Base-by-base conservation (phyloP, 2,888 invertebrate genomes). In the Augochlorella aurata region DNA sequence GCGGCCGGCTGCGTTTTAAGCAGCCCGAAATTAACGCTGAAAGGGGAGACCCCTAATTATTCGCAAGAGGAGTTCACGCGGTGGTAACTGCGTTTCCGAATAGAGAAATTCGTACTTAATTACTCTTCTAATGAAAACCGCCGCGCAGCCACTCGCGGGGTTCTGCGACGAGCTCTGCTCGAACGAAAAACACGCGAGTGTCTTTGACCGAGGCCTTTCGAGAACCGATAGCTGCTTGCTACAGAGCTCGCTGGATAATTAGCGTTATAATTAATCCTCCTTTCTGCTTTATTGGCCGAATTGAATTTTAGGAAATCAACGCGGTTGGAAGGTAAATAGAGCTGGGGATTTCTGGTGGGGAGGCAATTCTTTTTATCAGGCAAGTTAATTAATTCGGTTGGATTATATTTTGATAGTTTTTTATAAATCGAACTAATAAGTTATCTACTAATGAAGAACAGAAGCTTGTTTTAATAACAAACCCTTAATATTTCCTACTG, bases 11-110 rank as follows among this genome's bases (percentile, higher is more conserved):
- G 14, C 44, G 50, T 29, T 47, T 67, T 29, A 49, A 71, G 47
- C 58, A 58, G n/a, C 44, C 10, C 49, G 21, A 61, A 77, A 77
- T 77, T 80, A 47, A 50, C 16, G 50, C n/a, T 52, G 77, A 63
- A 44, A 72, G 72, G 72, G 29, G 47, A 18, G 7, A 18, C 12
- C 18, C 14, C 24, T 63, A 80, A 78, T 80, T 78, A 73, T 63
- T 18, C 52, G 49, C 47, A 24, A 0, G 38, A 61, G 61, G 24
- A 63, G 38, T 72, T 80, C 52, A 21, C 77, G 49, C 38, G 24
- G 50, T 38, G 69, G 24, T 24, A 72, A 72, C 47, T 14, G 47
- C 47, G 12, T 44, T 63, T 54, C 45, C n/a, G 63, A 73, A 29
- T 21, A 18, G n/a, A 21, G 54, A 7, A 44, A 50, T 49, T 50